phyloP scores from a whole-genome alignment of 2,113 vertebrate species.

The Emydocephalus ijimae region DNA sequence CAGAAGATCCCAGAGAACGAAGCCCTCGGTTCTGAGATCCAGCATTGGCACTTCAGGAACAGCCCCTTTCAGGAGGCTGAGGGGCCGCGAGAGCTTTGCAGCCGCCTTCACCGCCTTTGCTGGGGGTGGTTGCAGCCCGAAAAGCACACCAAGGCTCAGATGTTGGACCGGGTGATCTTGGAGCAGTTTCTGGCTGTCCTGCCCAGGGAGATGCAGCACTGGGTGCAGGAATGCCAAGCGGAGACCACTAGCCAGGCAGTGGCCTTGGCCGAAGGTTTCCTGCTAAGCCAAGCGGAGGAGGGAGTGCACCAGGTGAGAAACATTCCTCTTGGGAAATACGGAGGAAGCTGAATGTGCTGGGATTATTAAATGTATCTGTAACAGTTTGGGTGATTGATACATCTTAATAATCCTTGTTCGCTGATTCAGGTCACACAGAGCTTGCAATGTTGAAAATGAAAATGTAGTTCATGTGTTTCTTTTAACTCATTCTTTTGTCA shows the following conservation, averaged over 20 bases:
- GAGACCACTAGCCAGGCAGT: neutral
- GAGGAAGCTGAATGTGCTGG: neutral
- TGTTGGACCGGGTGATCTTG: neutral
- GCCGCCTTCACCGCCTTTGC: neutral
- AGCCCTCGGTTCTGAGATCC: neutral
- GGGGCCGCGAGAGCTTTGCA: neutral
- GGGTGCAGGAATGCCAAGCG: neutral
- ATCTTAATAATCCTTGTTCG: neutral
- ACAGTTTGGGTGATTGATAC: neutral
- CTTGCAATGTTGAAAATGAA: neutral
- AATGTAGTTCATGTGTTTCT: neutral
- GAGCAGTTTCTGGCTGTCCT: neutral
- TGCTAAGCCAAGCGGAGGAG: neutral
- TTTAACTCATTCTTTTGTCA: neutral
- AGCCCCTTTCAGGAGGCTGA: neutral
- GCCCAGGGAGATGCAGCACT: neutral
- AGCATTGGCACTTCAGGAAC: neutral
- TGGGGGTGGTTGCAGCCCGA: neutral
- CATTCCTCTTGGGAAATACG: neutral
- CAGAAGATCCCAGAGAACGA: neutral
- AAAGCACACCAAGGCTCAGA: neutral
- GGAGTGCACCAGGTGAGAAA: neutral
- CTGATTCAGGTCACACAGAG: neutral
- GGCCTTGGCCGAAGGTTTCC: neutral
- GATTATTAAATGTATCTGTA: neutral